These are phyloP conservation scores for Nymphalis urticae DNA, from an alignment of 2,888 invertebrate species.

Conservation along the genomic window DNA sequence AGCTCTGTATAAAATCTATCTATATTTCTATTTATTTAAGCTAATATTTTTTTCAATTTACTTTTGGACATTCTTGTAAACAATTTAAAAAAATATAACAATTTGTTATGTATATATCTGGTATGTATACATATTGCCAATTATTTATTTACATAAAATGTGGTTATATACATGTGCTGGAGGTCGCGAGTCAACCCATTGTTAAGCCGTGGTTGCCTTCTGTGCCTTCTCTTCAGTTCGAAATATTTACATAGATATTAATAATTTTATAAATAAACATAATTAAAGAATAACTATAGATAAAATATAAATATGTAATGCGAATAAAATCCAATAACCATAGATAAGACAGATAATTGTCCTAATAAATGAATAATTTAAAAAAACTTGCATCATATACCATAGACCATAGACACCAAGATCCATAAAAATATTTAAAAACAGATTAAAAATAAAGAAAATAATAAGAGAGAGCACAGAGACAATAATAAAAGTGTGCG, in stretches of 20 bases:
- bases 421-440: not conserved
- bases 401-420: not conserved
- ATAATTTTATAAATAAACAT: not conserved
- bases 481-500: constrained; percentile 46
- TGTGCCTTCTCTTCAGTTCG: constrained; percentile 39
- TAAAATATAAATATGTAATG: not conserved
- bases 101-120: constrained; percentile 19
- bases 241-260: constrained; percentile 2
- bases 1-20: too few species aligned
- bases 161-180: constrained; percentile 36
- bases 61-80: constrained; percentile 3
- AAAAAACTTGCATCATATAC: not conserved
- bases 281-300: not conserved
- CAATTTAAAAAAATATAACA: not conserved
- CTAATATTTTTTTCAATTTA: not conserved
- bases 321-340: not conserved
- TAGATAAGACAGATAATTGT: not conserved
- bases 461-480: constrained; percentile 31
- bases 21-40: too few species aligned
- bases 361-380: not conserved
- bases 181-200: constrained; percentile 39
- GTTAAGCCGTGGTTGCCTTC: constrained; percentile 31
- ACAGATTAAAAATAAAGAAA: not conserved
- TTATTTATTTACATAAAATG: constrained; percentile 13
- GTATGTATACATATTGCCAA: constrained; percentile 13